Conservation (phyloP, 2,113 vertebrate genomes). For the Panurus biarmicus region DNA sequence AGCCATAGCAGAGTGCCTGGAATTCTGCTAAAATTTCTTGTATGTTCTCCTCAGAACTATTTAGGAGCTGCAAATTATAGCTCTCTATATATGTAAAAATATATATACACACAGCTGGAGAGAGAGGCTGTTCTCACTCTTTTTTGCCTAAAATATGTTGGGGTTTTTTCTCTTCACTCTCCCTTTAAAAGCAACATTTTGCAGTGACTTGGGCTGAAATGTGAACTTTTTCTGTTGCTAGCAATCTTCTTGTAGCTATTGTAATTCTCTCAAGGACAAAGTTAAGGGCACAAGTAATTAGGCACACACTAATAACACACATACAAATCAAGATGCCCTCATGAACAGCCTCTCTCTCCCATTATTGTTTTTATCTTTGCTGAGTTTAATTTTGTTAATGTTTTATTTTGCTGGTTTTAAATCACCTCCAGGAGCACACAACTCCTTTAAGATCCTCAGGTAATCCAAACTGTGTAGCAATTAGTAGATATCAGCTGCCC, state of each 20-base stretch:
- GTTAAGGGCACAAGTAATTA: not conserved
- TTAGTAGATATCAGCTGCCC: not conserved
- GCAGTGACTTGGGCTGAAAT: not conserved
- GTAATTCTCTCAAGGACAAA: not conserved
- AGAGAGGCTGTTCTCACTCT: not conserved
- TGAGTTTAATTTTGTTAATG: not conserved
- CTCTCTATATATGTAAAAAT: not conserved
- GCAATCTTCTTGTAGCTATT: not conserved
- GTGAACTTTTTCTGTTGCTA: not conserved
- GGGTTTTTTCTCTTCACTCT: not conserved
- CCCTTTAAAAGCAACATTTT: not conserved
- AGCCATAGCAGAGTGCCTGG: not conserved
- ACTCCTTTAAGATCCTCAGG: not conserved
- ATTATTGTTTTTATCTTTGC: not conserved
- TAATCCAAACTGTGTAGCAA: not conserved
- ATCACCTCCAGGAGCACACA: not conserved
- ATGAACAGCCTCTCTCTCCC: not conserved
- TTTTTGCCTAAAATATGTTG: not conserved
- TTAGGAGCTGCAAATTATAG: not conserved
- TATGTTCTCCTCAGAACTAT: not conserved
- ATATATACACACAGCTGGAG: not conserved
- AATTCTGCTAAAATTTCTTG: not conserved
- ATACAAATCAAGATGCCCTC: not conserved
- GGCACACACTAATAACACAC: not conserved
- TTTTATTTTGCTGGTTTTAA: not conserved